Base-by-base conservation (phyloP, 2,888 invertebrate genomes). In the Pandemis cinnamomeana region DNA sequence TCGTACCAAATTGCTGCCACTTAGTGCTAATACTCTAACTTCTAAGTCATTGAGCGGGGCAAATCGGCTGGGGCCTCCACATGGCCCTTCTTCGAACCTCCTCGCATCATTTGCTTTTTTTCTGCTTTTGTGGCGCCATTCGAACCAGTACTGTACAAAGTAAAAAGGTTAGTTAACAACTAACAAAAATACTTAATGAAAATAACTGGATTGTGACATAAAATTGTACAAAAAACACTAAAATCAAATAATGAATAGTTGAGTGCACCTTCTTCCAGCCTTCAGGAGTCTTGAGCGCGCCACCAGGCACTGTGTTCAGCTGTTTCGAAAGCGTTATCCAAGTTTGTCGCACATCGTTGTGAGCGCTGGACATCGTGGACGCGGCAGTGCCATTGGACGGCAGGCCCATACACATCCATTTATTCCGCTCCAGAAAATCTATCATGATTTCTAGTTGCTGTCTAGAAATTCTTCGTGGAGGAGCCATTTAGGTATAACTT, bases 71-170 rank as follows among this genome's bases (percentile, higher is more conserved):
- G 86, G 77, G 6, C 84, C 83, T 36, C 83, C 81, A 63, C 86
- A 82, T 0, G 88, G 77, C 0, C 80, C 81, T 6, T 86, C 81
- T 71, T 86, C 85, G 48, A 83, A 84, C 78, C 89, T 86, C 71
- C 84, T 81, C 15, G 82, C 84, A 82, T 90, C 87, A 11, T 88
- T 86, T 68, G 89, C 91, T 84, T 92, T 92, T 83, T 87, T 92
- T 80, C 89, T 89, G 77, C 91, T 91, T 77, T 91, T 92, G 77
- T 91, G 90, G 67, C 92, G 83, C 91, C 91, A 92, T 81, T 91
- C 92, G 83, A 91, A 89, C 92, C 92, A 92, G 77, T 92, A 92
- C 93, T 93, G 85, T 72, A 87, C 86, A 77, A 68, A 66, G 63
- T 44, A 7, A 48, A 48, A 20, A 36, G 27, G 20, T 20, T 46